These are phyloP conservation scores for Pelobates cultripes DNA, from an alignment of 2,797 vertebrate genomes.

Conservation along the genomic window DNA sequence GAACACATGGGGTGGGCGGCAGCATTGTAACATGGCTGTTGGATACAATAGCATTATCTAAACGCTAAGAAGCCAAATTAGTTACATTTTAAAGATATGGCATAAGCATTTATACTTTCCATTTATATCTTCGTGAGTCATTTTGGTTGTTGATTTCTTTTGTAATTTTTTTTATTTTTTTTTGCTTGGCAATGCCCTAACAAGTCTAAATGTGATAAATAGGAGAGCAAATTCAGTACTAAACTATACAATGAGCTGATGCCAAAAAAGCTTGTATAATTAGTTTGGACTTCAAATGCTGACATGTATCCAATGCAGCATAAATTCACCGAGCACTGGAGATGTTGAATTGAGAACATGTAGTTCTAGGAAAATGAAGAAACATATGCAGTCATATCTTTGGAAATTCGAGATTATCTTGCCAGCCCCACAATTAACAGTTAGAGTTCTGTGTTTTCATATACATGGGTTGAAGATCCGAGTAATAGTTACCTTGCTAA, in stretches of 20 bases:
- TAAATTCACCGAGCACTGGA: conserved; percentile 22
- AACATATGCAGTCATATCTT: conserved; percentile 1
- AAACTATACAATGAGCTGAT: conserved; percentile 32
- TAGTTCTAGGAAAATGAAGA: conserved; percentile 13
- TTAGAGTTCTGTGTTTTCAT: background rate
- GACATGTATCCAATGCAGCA: conserved; percentile 36
- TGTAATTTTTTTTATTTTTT: background rate
- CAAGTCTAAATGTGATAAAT: conserved; percentile 53
- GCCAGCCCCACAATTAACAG: background rate
- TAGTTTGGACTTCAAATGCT: conserved; percentile 46
- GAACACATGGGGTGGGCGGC: too few species aligned
- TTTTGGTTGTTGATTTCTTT: background rate
- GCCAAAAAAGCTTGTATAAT: conserved; percentile 54
- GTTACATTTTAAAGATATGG: conserved; percentile 33
- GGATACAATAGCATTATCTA: background rate
- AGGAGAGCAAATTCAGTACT: conserved; percentile 46
- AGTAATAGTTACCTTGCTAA: background rate
- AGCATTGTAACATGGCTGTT: too few species aligned
- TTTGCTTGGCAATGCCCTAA: conserved; percentile 46
- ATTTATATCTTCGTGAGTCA: conserved; percentile 51
- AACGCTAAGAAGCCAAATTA: conserved; percentile 7
- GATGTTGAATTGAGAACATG: conserved; percentile 18
- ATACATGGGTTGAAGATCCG: background rate
- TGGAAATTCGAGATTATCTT: background rate
- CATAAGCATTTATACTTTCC: conserved; percentile 25